Evolutionary conservation across 2,113 vertebrate genomes (phyloP).

Genomic region (Sus scrofa): DNA sequence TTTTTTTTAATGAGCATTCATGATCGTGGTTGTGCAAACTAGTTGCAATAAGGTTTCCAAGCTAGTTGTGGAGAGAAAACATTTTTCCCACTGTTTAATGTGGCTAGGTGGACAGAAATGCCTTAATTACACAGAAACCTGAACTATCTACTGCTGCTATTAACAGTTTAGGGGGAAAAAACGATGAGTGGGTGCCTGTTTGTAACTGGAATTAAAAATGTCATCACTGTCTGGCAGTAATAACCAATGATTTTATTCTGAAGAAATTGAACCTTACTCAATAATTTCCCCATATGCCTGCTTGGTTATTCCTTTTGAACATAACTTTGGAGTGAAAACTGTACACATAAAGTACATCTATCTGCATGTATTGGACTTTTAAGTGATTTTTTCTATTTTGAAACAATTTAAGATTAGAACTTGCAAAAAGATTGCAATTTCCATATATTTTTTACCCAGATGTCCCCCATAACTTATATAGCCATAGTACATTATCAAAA

Average conservation of each 20-base stretch:
- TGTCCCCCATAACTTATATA: background rate
- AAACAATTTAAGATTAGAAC: conserved; percentile 39
- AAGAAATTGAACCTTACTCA: background rate
- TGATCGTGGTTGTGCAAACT: conserved; percentile 23
- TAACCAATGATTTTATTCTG: background rate
- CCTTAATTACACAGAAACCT: conserved; percentile 1
- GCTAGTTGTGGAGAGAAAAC: background rate
- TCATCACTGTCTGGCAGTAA: background rate
- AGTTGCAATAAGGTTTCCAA: conserved; percentile 49
- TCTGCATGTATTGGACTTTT: background rate
- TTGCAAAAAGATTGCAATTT: background rate
- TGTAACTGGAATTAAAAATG: background rate
- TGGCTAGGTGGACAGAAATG: conserved; percentile 58
- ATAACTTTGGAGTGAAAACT: conserved; percentile 17
- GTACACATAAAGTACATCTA: background rate
- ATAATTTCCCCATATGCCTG: background rate
- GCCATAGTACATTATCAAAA: background rate
- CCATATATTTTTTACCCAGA: background rate
- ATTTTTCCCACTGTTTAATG: conserved; percentile 48
- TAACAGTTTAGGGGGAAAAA: background rate
- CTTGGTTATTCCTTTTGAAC: background rate
- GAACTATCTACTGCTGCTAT: background rate
- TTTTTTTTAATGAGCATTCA: background rate
- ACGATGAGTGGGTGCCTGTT: background rate
- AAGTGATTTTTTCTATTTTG: background rate